A percentile compares a stretch with the other conserved stretches of the same genome.
These are phyloP conservation scores for Ciona savignyi DNA, from an alignment of 23 tunicate genomes.

Conservation along the genomic window DNA sequence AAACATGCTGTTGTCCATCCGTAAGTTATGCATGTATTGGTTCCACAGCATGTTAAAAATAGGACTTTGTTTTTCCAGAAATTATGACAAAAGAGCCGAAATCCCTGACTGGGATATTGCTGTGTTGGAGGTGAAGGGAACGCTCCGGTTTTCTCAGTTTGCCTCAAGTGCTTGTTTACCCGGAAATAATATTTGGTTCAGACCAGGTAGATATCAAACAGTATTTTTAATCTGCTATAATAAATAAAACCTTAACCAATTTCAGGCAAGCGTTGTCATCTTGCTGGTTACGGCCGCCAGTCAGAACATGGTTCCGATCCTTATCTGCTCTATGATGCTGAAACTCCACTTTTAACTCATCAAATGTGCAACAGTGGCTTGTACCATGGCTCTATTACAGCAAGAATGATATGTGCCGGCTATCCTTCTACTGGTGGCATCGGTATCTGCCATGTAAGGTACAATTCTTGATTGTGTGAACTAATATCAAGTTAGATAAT, in stretches of 20 bases:
- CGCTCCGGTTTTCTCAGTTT: constrained; percentile 34
- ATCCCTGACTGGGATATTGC: constrained; percentile 95
- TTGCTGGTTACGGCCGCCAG: constrained; percentile 62
- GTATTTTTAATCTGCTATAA: constrained; percentile 12
- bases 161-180: constrained; percentile 73
- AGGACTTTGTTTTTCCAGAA: constrained; percentile 12
- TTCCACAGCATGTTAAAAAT: too few species aligned
- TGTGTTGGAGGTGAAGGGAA: constrained; percentile 43
- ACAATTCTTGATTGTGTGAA: background rate
- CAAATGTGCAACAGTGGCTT: constrained; percentile 26
- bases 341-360: constrained; percentile 44
- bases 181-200: constrained; percentile 31
- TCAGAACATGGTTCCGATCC: constrained; percentile 15
- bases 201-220: constrained; percentile 25
- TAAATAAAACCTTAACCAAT: background rate
- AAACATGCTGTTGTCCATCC: constrained; percentile 29
- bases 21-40: too few species aligned
- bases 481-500: background rate
- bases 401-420: constrained; percentile 85
- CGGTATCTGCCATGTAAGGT: constrained; percentile 80
- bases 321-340: constrained; percentile 25
- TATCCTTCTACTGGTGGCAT: constrained; percentile 55
- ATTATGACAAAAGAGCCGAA: constrained; percentile 23
- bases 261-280: constrained; percentile 42
- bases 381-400: constrained; percentile 35